These are phyloP conservation scores for Himalopsyche kuldschensis DNA, from an alignment of 2,888 invertebrate species.

Conservation along the genomic window DNA sequence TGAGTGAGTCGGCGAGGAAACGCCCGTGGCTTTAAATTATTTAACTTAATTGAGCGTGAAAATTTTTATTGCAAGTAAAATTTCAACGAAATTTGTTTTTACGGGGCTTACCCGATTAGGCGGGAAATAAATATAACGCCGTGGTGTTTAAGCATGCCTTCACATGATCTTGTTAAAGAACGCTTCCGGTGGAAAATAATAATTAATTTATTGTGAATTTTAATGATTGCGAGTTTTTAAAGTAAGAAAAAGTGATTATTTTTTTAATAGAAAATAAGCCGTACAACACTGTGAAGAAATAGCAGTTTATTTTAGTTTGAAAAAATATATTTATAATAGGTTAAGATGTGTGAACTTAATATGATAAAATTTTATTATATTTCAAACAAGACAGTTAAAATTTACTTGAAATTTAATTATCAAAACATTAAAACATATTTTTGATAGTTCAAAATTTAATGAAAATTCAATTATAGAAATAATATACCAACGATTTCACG, in stretches of 20 bases:
- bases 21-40: conserved; percentile 2
- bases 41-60: conserved; percentile 11
- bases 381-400: no score
- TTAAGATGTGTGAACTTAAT: no score
- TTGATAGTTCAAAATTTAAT: no score
- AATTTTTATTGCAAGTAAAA: conserved; percentile 7
- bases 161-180: neutral
- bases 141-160: neutral
- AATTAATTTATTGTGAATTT: neutral
- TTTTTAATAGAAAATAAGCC: neutral
- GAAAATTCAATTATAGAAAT: no score
- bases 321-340: no score
- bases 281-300: no score
- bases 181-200: neutral
- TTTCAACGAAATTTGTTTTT: neutral
- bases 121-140: neutral
- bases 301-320: no score
- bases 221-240: neutral
- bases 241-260: neutral
- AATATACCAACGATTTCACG: no score
- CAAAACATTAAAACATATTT: no score
- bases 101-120: conserved; percentile 1
- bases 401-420: no score
- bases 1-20: neutral
- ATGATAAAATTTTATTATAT: no score